Evolutionary conservation across 2,797 vertebrate species (phyloP), one percentile per base, ranked within the genome.

Genomic region (Brachyalestes nurse): DNA sequence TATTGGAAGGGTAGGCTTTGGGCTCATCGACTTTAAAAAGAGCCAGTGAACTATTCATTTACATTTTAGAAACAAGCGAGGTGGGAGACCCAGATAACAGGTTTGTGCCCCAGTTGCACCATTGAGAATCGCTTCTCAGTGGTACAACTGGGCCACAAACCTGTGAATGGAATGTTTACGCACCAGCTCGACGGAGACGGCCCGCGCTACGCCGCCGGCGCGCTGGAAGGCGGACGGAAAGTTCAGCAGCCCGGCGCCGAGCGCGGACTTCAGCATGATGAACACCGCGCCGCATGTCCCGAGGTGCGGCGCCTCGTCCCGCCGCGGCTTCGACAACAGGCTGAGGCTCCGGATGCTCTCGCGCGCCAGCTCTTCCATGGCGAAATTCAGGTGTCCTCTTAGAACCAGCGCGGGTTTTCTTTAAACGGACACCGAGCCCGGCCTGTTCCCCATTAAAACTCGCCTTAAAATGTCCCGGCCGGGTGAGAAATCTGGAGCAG

Each of bases 141-240:
- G n/a, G n/a, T n/a, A n/a, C n/a, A n/a, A n/a, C n/a, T n/a, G n/a
- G n/a, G n/a, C n/a, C n/a, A n/a, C n/a, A n/a, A n/a, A n/a, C n/a
- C n/a, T n/a, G n/a, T n/a, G n/a, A n/a, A n/a, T n/a, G n/a, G n/a
- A n/a, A n/a, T n/a, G n/a, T n/a, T 14, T 25, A 67, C 95, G 92
- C 90, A 99, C 98, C 96, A 98, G 83, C 88, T 98, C 97, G 89
- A 98, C 94, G 0, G 92, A 86, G 75, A 97, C 79, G 19, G 97
- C 95, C 0, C 93, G 93, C 14, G 42, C 84, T 47, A 96, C 90
- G 1, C 98, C 98, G 0, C 97, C 97, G 0, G 97, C 97, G 87
- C 93, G 95, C 89, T 94, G 81, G 86, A 99, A 98, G 1, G 97
- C 97, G 97, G 97, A 98, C 17, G 98, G 96, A 76, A 99, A 98